These are phyloP conservation scores for Prenolepis imparis DNA, from an alignment of 2,888 invertebrate species.

Conservation along the genomic window DNA sequence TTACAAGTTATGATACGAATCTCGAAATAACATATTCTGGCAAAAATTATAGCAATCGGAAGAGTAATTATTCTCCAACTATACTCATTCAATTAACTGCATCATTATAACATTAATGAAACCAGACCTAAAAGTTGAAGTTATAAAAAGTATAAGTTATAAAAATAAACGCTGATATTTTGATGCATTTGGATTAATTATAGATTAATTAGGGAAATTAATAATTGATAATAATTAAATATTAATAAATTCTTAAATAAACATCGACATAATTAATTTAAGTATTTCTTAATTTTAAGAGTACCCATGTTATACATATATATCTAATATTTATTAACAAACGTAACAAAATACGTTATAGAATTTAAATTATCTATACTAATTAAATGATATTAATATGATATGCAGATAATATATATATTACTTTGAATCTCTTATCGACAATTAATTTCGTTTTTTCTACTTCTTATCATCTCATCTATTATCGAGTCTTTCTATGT, in stretches of 20 bases:
- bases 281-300: not conserved
- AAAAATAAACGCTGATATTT: not conserved
- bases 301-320: too few species aligned
- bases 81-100: not conserved
- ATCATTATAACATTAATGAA: not conserved
- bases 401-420: not conserved
- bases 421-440: not conserved
- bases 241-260: not conserved
- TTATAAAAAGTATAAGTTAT: not conserved
- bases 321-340: not conserved
- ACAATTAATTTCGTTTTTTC: not conserved
- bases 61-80: slow-evolving; percentile 6
- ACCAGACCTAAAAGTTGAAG: not conserved
- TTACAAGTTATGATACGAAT: slow-evolving; percentile 17
- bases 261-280: not conserved
- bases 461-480: not conserved
- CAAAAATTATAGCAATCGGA: slow-evolving; percentile 18
- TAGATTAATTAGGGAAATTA: not conserved
- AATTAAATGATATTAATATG: not conserved
- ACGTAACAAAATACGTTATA: not conserved
- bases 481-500: not conserved
- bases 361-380: not conserved
- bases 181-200: not conserved
- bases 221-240: slow-evolving; percentile 9
- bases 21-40: not conserved